Evolutionary conservation across 2,113 vertebrate species (phyloP).

Genomic region (Toxotes chatareus): DNA sequence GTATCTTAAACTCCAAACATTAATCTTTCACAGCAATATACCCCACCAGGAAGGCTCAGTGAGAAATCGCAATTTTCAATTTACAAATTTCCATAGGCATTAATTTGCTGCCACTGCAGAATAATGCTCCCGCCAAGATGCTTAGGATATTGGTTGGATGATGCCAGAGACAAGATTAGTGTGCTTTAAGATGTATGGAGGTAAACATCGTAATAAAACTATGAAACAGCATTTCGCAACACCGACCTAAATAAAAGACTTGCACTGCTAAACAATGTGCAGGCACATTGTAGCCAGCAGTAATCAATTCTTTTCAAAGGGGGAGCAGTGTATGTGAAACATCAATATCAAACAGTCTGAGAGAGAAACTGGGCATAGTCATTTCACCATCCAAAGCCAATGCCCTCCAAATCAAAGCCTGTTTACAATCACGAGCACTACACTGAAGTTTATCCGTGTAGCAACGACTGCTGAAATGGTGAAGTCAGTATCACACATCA

Average conservation of each 20-base stretch:
- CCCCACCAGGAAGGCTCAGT: slow-evolving; percentile 45
- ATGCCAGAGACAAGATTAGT: slow-evolving; percentile 35
- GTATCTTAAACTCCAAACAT: slow-evolving; percentile 70
- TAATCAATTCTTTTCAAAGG: slow-evolving; percentile 61
- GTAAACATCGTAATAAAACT: slow-evolving; percentile 38
- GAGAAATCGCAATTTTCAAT: slow-evolving; percentile 50
- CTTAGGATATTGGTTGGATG: slow-evolving; percentile 25
- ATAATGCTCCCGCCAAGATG: slow-evolving; percentile 17
- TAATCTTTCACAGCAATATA: slow-evolving; percentile 70
- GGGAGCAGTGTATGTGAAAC: slow-evolving; percentile 45
- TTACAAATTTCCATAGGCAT: slow-evolving; percentile 44
- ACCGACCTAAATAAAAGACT: slow-evolving; percentile 35
- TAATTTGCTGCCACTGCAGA: slow-evolving; percentile 47
- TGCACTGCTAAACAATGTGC: slow-evolving; percentile 37
- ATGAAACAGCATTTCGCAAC: slow-evolving; percentile 32
- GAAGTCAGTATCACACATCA: slow-evolving; percentile 54
- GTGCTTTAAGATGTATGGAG: slow-evolving; percentile 16
- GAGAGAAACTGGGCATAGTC: slow-evolving; percentile 47
- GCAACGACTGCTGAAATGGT: slow-evolving; percentile 45
- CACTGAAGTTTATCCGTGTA: slow-evolving; percentile 55
- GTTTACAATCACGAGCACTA: slow-evolving; percentile 41
- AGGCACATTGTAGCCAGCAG: slow-evolving; percentile 11
- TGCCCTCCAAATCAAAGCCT: slow-evolving; percentile 60
- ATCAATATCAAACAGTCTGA: slow-evolving; percentile 57
- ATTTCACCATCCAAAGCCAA: slow-evolving; percentile 35